Conservation (phyloP, 2,888 invertebrate species). For the Herminia tarsipennalis region DNA sequence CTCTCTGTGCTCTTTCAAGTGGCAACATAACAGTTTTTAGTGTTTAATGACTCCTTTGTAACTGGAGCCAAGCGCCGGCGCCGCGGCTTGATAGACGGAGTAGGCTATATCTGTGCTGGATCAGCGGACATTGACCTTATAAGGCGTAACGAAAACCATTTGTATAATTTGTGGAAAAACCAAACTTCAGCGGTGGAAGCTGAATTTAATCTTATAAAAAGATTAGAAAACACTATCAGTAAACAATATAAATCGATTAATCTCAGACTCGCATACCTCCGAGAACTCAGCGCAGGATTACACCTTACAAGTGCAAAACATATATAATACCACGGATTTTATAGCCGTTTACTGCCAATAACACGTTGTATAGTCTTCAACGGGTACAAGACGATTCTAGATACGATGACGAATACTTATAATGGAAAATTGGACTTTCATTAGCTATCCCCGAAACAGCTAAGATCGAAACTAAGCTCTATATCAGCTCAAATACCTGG, state of each 20-base stretch:
- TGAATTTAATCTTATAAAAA: no score
- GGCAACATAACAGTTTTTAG: no score
- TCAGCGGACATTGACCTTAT: conserved; percentile 1
- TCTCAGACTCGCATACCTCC: not conserved
- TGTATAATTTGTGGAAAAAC: conserved; percentile 6
- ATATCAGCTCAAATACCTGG: no score
- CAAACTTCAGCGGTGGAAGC: no score
- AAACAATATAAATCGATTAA: conserved; percentile 3
- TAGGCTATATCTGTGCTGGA: not conserved
- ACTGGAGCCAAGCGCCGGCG: no score
- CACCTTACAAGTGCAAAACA: not conserved
- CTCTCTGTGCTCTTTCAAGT: no score
- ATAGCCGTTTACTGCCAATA: conserved; percentile 2
- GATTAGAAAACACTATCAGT: not conserved
- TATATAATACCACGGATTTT: not conserved
- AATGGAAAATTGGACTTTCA: no score
- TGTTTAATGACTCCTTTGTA: no score
- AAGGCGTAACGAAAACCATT: conserved; percentile 3
- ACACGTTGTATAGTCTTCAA: conserved; percentile 3
- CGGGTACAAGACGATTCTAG: conserved; percentile 7
- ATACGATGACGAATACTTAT: no score
- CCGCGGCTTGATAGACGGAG: no score
- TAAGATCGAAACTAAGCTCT: no score
- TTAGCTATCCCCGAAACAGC: no score
- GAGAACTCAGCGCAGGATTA: conserved; percentile 2